These are phyloP conservation scores for Cyanocitta stelleri DNA, from an alignment of 2,113 vertebrate genomes.

Conservation along the genomic window DNA sequence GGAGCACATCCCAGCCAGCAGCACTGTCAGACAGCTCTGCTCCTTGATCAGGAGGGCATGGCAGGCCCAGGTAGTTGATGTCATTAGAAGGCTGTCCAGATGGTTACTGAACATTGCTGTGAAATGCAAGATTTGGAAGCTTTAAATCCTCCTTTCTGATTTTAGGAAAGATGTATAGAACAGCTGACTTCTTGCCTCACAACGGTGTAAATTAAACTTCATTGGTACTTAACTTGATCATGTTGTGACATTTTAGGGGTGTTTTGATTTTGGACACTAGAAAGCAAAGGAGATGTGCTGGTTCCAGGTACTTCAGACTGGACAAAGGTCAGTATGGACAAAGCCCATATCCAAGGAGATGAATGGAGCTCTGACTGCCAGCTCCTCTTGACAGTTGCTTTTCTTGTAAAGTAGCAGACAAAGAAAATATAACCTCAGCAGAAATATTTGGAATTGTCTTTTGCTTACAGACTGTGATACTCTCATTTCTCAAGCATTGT, in stretches of 20 bases:
- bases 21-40: background rate
- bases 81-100: background rate
- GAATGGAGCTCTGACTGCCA: background rate
- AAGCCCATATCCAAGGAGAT: background rate
- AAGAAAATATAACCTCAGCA: background rate
- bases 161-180: background rate
- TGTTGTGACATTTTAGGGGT: background rate
- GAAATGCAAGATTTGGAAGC: background rate
- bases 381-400: background rate
- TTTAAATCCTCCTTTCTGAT: background rate
- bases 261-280: background rate
- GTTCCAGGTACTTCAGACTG: background rate
- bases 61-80: background rate
- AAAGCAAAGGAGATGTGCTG: background rate
- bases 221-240: background rate
- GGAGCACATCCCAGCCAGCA: background rate
- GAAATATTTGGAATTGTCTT: background rate
- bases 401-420: background rate
- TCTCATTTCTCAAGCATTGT: background rate
- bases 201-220: background rate
- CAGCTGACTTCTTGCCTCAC: background rate
- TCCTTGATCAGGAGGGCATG: background rate
- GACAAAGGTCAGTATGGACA: background rate
- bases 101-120: background rate
- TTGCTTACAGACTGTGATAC: background rate